Percentiles rank a stretch among this genome's conserved stretches.
phyloP scores from a whole-genome alignment of 2,888 invertebrate species.

The Hydriomena furcata region DNA sequence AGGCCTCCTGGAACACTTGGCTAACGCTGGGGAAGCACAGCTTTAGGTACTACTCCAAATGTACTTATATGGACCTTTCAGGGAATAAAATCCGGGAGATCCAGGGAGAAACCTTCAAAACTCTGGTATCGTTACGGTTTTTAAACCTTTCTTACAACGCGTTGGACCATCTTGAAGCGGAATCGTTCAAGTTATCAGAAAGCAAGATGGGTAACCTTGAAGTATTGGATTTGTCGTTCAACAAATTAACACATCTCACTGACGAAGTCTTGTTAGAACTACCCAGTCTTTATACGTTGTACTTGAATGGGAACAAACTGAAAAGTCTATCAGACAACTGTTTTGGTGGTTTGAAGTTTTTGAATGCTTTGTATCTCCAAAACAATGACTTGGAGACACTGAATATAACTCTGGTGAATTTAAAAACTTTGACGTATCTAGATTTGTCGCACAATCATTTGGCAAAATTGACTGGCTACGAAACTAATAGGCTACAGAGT shows the following conservation, averaged over 20 bases:
- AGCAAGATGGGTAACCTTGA: constrained; percentile 35
- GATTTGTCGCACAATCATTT: constrained; percentile 60
- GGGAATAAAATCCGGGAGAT: constrained; percentile 51
- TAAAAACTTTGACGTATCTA: constrained; percentile 51
- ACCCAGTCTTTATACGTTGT: constrained; percentile 46
- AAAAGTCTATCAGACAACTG: constrained; percentile 48
- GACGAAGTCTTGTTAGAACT: constrained; percentile 45
- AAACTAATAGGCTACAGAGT: constrained; percentile 53
- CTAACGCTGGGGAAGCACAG: constrained; percentile 42
- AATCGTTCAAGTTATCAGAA: constrained; percentile 48
- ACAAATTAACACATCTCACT: constrained; percentile 46
- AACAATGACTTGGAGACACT: constrained; percentile 55
- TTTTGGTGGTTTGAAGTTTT: constrained; percentile 47
- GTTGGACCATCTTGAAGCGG: constrained; percentile 46
- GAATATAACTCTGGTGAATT: constrained; percentile 54
- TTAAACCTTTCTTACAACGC: constrained; percentile 62
- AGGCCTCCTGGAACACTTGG: constrained; percentile 53
- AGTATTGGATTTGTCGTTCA: constrained; percentile 59
- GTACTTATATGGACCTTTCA: constrained; percentile 49
- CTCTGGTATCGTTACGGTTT: constrained; percentile 40
- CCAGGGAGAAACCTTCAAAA: constrained; percentile 52
- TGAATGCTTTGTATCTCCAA: constrained; percentile 49
- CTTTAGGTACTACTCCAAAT: constrained; percentile 59
- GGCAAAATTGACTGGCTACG: constrained; percentile 50
- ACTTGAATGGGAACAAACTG: constrained; percentile 58